phyloP scores from a whole-genome alignment of 2,888 invertebrate species.

The Sphinx pinastri region DNA sequence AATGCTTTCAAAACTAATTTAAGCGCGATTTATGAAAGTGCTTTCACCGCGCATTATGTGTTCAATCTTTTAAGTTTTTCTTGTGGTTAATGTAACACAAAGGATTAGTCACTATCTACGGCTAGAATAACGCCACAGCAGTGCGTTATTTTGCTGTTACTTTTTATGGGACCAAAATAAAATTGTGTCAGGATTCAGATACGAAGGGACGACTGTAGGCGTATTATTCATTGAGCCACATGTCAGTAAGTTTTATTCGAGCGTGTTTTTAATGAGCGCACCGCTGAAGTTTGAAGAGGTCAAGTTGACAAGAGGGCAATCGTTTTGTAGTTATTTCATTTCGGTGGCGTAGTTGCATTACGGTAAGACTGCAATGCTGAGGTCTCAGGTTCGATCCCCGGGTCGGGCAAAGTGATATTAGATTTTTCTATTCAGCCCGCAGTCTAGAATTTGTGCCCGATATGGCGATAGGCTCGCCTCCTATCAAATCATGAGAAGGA shows the following conservation, averaged over 20 bases:
- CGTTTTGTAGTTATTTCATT: not conserved
- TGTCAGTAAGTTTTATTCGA: slow-evolving; percentile 27
- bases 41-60: slow-evolving; percentile 1
- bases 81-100: slow-evolving; percentile 10
- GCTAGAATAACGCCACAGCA: slow-evolving; percentile 25
- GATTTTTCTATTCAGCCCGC: too few relatives aligned
- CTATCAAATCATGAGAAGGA: too few relatives aligned
- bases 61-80: not conserved
- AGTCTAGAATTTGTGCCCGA: too few relatives aligned
- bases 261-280: slow-evolving; percentile 24
- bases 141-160: slow-evolving; percentile 16
- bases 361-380: too few relatives aligned
- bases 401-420: too few relatives aligned
- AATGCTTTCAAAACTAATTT: slow-evolving; percentile 11
- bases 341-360: too few relatives aligned
- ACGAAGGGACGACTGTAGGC: slow-evolving; percentile 19
- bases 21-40: slow-evolving; percentile 9
- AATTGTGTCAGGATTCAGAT: slow-evolving; percentile 29
- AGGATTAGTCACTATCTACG: slow-evolving; percentile 18
- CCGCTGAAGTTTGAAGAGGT: slow-evolving; percentile 26
- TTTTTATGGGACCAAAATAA: slow-evolving; percentile 28
- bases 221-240: slow-evolving; percentile 28
- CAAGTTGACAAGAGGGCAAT: slow-evolving; percentile 10
- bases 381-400: too few relatives aligned
- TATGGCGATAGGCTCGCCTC: too few relatives aligned